Base-by-base conservation (phyloP, 2,113 vertebrate genomes). In the Oreocharis arfaki region DNA sequence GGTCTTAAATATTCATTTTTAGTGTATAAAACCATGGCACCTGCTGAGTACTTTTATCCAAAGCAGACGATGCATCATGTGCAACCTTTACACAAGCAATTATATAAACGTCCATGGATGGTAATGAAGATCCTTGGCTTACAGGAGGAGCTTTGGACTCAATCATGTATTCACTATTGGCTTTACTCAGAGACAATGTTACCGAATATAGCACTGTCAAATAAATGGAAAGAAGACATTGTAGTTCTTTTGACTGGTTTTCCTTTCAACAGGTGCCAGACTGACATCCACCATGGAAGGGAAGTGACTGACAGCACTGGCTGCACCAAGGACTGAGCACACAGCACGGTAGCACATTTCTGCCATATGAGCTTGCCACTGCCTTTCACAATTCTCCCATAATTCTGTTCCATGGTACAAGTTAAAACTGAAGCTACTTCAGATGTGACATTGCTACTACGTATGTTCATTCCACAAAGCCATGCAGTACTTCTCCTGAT, bases 1-100 rank as follows among this genome's bases (percentile, higher is more conserved):
- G 63, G 50, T 80, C 63, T 85, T 74, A 87, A 82, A 88, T 80
- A 88, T 12, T 73, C 50, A 41, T 85, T 83, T 93, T 64, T 68
- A 81, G 32, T 22, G 28, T 19, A 75, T 44, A 78, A 78, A 84
- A 71, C 52, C 63, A 71, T 12, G 12, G 60, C 20, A 70, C 16
- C 47, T 77, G 46, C 39, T 67, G 68, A 68, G 30, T 26, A 49
- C 17, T 74, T 80, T 82, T 73, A 77, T 42, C 57, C 47, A 63
- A 87, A 63, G 39, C 21, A 80, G 67, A 57, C 1, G 7, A 93
- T 21, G 4, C 24, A 75, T 52, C 73, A 63, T 11, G 9, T n/a
- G 24, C 35, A 90, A 60, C 67, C 49, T 11, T 65, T 79, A 87
- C 23, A 90, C 49, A 76, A 87, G 61, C 42, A 87, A 91, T 39